phyloP scores from a whole-genome alignment of 2,797 vertebrate species.

The Aplochiton taeniatus region DNA sequence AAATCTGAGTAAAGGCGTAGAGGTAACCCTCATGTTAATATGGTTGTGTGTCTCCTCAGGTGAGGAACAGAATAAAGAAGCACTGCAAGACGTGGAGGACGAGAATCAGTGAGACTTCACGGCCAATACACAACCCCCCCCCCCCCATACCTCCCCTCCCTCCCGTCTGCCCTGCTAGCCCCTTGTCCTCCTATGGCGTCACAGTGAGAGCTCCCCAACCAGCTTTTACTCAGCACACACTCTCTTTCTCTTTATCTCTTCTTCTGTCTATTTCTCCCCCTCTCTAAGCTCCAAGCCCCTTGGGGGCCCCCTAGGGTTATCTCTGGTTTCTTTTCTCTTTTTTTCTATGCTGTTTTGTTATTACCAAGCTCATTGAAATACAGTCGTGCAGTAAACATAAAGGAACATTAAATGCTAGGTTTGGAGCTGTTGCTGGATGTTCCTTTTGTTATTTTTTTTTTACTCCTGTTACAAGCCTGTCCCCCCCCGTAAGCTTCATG shows the following conservation, averaged over 20 bases:
- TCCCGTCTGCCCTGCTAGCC: slow-evolving; percentile 28
- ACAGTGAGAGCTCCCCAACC: slow-evolving; percentile 50
- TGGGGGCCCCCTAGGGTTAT: slow-evolving; percentile 26
- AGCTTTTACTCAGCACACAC: slow-evolving; percentile 70
- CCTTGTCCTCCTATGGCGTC: slow-evolving; percentile 37
- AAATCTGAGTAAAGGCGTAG: too few relatives aligned
- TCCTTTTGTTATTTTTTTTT: slow-evolving; percentile 21
- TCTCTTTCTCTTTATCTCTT: slow-evolving; percentile 23
- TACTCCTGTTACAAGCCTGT: slow-evolving; percentile 44
- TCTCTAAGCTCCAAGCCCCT: slow-evolving; percentile 36
- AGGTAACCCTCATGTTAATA: neutral
- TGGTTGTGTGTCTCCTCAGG: slow-evolving; percentile 66
- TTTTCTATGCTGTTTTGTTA: neutral
- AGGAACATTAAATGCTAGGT: neutral
- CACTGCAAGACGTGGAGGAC: slow-evolving; percentile 91
- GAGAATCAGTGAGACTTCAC: slow-evolving; percentile 91
- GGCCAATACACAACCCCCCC: slow-evolving; percentile 81
- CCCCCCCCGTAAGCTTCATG: slow-evolving; percentile 38
- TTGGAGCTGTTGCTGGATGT: slow-evolving; percentile 3
- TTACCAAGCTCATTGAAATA: slow-evolving; percentile 24
- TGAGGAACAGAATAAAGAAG: slow-evolving; percentile 95
- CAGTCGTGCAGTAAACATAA: slow-evolving; percentile 68
- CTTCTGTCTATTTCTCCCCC: slow-evolving; percentile 28
- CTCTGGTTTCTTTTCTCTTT: slow-evolving; percentile 7
- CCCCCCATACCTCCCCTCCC: slow-evolving; percentile 65